phyloP scores from a whole-genome alignment of 23 tunicate species.

The Clavelina lepadiformis region DNA sequence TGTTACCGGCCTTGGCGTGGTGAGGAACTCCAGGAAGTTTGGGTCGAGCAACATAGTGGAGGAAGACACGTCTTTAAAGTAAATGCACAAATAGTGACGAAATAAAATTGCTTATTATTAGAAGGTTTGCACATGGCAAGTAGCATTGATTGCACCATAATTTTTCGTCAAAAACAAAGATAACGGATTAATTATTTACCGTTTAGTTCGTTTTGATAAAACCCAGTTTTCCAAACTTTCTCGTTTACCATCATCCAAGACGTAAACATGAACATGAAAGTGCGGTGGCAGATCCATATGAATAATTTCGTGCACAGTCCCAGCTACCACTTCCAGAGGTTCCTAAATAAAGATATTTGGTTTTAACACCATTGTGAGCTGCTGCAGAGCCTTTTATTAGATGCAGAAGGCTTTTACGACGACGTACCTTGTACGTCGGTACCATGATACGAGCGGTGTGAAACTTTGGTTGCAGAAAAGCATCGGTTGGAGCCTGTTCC shows the following conservation, averaged over 20 bases:
- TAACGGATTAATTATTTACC: slow-evolving; percentile 25
- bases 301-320: slow-evolving; percentile 92
- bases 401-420: not conserved
- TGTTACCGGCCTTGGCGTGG: slow-evolving; percentile 98
- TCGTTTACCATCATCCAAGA: slow-evolving; percentile 88
- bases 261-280: slow-evolving; percentile 92
- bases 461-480: slow-evolving; percentile 73
- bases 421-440: slow-evolving; percentile 92
- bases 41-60: slow-evolving; percentile 92
- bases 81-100: not conserved
- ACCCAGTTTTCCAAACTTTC: slow-evolving; percentile 92
- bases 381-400: not conserved
- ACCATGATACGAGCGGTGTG: slow-evolving; percentile 97
- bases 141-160: not conserved
- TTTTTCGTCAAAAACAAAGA: not conserved
- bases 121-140: not conserved
- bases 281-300: slow-evolving; percentile 97
- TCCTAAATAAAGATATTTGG: slow-evolving; percentile 35
- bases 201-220: slow-evolving; percentile 78
- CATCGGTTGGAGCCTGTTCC: slow-evolving; percentile 58
- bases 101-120: not conserved
- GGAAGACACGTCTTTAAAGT: slow-evolving; percentile 55
- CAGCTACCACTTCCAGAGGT: slow-evolving; percentile 97
- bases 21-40: slow-evolving; percentile 96
- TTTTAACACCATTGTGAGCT: not conserved